Base-by-base conservation (phyloP, 2,797 vertebrate species). In the Bovichtus diacanthus region DNA sequence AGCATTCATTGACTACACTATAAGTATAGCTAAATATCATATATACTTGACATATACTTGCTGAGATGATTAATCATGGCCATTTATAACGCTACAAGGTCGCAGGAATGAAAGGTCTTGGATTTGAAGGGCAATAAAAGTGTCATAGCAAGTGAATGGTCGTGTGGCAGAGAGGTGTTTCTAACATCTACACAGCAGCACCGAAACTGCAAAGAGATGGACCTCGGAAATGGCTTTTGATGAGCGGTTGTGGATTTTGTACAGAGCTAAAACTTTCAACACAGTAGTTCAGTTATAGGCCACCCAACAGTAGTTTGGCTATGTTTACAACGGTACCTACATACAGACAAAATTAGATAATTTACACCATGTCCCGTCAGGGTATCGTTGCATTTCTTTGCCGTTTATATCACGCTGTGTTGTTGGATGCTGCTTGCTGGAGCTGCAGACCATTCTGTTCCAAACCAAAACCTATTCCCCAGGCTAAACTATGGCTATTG, bases 361-460 rank as follows among this genome's bases (percentile, higher is more conserved):
- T 53, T 50, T 27, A n/a, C 21, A 50, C 34, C 19, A 15, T 41
- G 73, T 74, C 58, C 36, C 19, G 21, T 50, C 21, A 18, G 38
- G 69, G 21, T 72, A 63, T 75, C 49, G 15, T 41, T 78, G 64
- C 67, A 72, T 84, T 81, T 91, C 73, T 61, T 74, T 81, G 61
- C 44, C 84, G 83, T 88, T 86, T 86, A 69, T 86, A 67, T 88
- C 91, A 88, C 80, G 88, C 84, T 91, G 91, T 92, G 92, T 93
- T 94, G 92, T 93, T 92, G 93, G 93, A 93, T 94, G 93, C 94
- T 92, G 92, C 91, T 93, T 92, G 90, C 92, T 91, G 88, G 86
- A 93, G 91, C 93, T 94, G 93, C 93, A 94, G 89, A 93, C 89
- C 91, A 91, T 90, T 94, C 92, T 93, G 90, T 80, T 93, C 88